Percentiles rank a stretch among this genome's conserved stretches.
These are phyloP conservation scores for Numenius arquata DNA, from an alignment of 2,113 vertebrate genomes.

Conservation along the genomic window DNA sequence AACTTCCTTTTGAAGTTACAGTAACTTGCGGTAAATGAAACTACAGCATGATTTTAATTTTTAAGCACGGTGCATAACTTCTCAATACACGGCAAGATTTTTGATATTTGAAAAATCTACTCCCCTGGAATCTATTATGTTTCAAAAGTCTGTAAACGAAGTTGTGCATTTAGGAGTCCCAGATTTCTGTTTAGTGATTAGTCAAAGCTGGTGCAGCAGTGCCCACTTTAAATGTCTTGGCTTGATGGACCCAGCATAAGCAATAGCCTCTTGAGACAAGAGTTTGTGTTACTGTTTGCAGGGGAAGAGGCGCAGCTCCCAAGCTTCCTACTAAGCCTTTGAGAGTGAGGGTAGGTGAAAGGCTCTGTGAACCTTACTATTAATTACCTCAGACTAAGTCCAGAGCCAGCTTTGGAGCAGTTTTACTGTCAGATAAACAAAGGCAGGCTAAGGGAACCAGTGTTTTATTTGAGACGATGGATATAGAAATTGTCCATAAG, in stretches of 20 bases:
- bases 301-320: neutral
- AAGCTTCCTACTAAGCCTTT: neutral
- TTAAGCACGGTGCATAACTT: neutral
- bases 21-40: neutral
- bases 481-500: fast-evolving
- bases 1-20: neutral
- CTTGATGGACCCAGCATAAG: neutral
- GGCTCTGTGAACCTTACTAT: neutral
- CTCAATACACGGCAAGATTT: neutral
- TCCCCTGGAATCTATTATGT: neutral
- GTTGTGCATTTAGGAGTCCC: neutral
- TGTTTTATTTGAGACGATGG: neutral
- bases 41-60: neutral
- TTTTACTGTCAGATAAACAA: neutral
- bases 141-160: neutral
- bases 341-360: neutral
- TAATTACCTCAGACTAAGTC: neutral
- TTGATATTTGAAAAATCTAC: neutral
- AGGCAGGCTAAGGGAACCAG: neutral
- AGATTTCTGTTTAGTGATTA: neutral
- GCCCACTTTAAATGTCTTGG: neutral
- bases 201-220: neutral
- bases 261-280: neutral
- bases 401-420: neutral
- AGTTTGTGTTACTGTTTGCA: neutral